These are phyloP conservation scores for Trididemnum nubilum DNA, from an alignment of 23 tunicate species.

Conservation along the genomic window DNA sequence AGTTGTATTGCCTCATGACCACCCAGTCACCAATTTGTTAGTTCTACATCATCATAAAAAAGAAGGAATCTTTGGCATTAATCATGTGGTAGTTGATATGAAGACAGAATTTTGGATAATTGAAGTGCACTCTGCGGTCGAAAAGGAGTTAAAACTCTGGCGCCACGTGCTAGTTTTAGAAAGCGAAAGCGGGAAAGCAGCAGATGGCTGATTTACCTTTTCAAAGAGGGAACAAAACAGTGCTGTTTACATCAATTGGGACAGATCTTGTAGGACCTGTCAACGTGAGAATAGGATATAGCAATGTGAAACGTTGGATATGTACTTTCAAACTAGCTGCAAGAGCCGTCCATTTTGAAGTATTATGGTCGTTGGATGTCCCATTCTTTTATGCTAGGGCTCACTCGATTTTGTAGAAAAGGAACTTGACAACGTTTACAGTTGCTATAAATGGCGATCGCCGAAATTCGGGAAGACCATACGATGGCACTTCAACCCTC, in stretches of 20 bases:
- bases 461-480: neutral
- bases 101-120: conserved; percentile 1
- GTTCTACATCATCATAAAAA: neutral
- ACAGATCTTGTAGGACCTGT: conserved; percentile 11
- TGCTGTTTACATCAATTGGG: neutral
- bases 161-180: neutral
- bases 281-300: neutral
- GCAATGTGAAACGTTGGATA: neutral
- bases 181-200: neutral
- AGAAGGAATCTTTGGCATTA: neutral
- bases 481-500: neutral
- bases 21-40: conserved; percentile 5
- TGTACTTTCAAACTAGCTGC: conserved; percentile 3
- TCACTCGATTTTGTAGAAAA: neutral
- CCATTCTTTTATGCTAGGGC: neutral
- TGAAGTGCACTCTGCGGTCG: neutral
- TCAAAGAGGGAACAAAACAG: neutral
- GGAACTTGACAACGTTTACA: neutral
- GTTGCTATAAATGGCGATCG: neutral
- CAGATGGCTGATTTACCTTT: conserved; percentile 13
- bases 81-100: neutral
- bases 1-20: neutral
- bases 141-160: neutral
- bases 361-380: neutral
- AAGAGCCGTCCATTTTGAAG: conserved; percentile 13